Percentiles rank a stretch among this genome's conserved stretches.
These are phyloP conservation scores for Arnoldichthys spilopterus DNA, from an alignment of 2,797 vertebrate species.

Conservation along the genomic window DNA sequence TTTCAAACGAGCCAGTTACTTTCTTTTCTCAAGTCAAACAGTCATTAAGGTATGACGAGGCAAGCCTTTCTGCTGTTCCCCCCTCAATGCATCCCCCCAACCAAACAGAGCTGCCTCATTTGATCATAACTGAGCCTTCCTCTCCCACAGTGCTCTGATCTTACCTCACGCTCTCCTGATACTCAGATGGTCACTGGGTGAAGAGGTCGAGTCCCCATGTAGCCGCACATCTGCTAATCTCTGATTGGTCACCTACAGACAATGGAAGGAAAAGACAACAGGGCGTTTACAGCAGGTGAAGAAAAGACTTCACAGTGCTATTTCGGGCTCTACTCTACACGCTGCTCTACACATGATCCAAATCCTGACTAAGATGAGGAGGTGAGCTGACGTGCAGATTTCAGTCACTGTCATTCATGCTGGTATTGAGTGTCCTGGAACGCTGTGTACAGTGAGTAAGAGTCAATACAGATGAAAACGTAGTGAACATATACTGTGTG, in stretches of 20 bases:
- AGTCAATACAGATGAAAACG: neutral
- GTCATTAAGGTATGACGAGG: too few relatives aligned
- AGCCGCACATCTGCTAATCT: conserved; percentile 38
- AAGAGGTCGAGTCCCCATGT: conserved; percentile 33
- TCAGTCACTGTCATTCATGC: neutral
- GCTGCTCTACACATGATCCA: neutral
- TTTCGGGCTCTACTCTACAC: too few relatives aligned
- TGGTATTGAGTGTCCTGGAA: neutral
- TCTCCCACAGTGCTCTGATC: neutral
- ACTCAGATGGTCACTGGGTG: conserved; percentile 34
- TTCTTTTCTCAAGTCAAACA: too few relatives aligned
- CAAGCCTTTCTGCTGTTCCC: too few relatives aligned
- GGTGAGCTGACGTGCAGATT: neutral
- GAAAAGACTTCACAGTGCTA: neutral
- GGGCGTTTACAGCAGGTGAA: neutral
- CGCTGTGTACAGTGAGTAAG: neutral
- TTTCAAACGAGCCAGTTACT: too few relatives aligned
- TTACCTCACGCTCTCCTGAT: conserved; percentile 40
- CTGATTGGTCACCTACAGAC: conserved; percentile 12
- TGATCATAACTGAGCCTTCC: neutral
- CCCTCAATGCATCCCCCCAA: neutral
- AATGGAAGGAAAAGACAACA: neutral
- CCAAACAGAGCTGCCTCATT: neutral
- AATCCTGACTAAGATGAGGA: neutral
- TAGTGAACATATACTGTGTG: neutral